Evolutionary conservation across 2,113 vertebrate species (phyloP).

Genomic region (Paramisgurnus dabryanus): DNA sequence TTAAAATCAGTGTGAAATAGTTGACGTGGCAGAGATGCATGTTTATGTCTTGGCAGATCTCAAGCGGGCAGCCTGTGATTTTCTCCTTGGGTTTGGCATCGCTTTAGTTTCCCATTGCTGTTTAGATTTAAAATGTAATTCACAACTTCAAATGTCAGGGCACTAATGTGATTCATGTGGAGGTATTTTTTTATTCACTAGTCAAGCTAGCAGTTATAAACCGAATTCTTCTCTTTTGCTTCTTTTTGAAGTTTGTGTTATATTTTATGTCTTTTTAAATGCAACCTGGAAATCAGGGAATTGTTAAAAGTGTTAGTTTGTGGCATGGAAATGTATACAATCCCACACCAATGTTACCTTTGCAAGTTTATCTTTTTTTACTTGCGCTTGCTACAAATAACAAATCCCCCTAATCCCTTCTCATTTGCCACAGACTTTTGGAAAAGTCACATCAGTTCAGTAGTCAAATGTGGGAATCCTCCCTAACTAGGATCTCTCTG

Average conservation of each 20-base stretch:
- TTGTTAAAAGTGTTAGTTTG: neutral
- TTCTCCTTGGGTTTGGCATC: constrained; percentile 27
- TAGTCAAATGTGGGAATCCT: neutral
- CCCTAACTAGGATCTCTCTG: neutral
- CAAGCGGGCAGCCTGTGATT: constrained; percentile 3
- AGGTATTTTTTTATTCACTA: no score
- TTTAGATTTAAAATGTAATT: neutral
- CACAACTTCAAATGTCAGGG: neutral
- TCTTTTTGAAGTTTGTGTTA: no score
- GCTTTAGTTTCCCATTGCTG: neutral
- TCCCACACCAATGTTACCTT: no score
- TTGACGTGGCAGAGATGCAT: constrained; percentile 23
- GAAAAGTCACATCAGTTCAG: no score
- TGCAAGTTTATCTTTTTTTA: no score
- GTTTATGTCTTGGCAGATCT: constrained; percentile 22
- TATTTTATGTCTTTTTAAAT: no score
- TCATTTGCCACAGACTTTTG: neutral
- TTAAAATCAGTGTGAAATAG: constrained; percentile 1
- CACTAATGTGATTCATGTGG: no score
- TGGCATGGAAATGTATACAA: neutral
- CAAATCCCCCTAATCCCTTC: neutral
- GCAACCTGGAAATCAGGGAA: no score
- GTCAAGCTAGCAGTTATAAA: no score
- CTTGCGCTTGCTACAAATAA: no score
- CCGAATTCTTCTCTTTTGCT: no score